A percentile compares a stretch with the other conserved stretches of the same genome.
phyloP scores from a whole-genome alignment of 37 sponge, comb jelly and placozoan genomes.

The Aplysina aerophoba region DNA sequence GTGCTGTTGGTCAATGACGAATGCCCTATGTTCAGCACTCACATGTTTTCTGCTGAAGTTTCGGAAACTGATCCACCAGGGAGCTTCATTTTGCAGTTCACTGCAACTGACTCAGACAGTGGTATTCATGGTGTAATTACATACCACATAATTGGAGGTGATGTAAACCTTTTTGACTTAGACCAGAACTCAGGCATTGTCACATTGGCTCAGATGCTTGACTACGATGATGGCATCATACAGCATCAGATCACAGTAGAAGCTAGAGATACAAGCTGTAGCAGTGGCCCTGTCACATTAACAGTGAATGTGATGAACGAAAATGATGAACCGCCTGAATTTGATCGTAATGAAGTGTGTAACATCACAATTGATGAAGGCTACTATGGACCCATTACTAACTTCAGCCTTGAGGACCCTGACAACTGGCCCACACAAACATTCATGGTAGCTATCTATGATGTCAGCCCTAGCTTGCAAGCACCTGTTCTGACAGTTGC shows the following conservation, averaged over 20 bases:
- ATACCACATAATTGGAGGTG: neutral
- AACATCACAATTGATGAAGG: constrained; percentile 11
- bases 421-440: constrained; percentile 4
- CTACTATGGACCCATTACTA: neutral
- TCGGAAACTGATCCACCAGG: constrained; percentile 29
- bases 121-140: constrained; percentile 53
- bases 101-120: constrained; percentile 56
- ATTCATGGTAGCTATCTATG: neutral
- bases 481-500: neutral
- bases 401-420: neutral
- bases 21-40: constrained; percentile 44
- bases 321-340: constrained; percentile 22
- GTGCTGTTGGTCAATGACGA: constrained; percentile 72
- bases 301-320: constrained; percentile 1
- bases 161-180: neutral
- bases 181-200: neutral
- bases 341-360: neutral
- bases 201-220: neutral
- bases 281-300: constrained; percentile 1
- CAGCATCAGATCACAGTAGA: neutral
- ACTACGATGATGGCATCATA: neutral
- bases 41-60: neutral
- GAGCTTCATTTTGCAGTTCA: constrained; percentile 40
- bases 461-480: neutral
- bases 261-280: neutral